phyloP scores from a whole-genome alignment of 2,888 invertebrate genomes.

The Zygaena filipendulae region DNA sequence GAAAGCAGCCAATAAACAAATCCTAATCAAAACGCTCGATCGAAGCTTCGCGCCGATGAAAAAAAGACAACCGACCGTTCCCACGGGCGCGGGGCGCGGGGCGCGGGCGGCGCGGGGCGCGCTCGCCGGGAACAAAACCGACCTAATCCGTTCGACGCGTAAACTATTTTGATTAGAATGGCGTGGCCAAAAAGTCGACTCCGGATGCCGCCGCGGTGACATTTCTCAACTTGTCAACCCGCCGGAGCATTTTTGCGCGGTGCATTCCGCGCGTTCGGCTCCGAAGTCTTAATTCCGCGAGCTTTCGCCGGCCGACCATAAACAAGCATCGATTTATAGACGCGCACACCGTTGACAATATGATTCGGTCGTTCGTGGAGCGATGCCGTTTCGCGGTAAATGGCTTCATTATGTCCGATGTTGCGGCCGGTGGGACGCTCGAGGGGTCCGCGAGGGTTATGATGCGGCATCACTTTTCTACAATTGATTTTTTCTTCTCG shows the following conservation, averaged over 20 bases:
- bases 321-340: constrained; percentile 45
- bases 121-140: constrained; percentile 30
- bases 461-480: constrained; percentile 23
- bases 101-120: too few species aligned
- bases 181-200: constrained; percentile 48
- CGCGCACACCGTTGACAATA: constrained; percentile 32
- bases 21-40: constrained; percentile 21
- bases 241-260: constrained; percentile 46
- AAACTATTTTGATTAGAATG: constrained; percentile 69
- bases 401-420: constrained; percentile 41
- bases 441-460: constrained; percentile 4
- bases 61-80: constrained; percentile 34
- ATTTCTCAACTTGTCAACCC: constrained; percentile 59
- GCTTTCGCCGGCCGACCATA: constrained; percentile 34
- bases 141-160: constrained; percentile 39
- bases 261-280: constrained; percentile 42
- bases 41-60: constrained; percentile 24
- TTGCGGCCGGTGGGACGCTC: constrained; percentile 6
- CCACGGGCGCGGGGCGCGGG: constrained; percentile 33
- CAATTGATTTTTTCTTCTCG: constrained; percentile 31
- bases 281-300: constrained; percentile 61
- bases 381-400: constrained; percentile 28
- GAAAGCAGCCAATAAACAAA: constrained; percentile 24
- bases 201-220: constrained; percentile 38
- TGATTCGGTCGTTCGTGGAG: constrained; percentile 34